Evolutionary conservation across 2,113 vertebrate genomes (phyloP).

Genomic region (Apaloderma vittatum): DNA sequence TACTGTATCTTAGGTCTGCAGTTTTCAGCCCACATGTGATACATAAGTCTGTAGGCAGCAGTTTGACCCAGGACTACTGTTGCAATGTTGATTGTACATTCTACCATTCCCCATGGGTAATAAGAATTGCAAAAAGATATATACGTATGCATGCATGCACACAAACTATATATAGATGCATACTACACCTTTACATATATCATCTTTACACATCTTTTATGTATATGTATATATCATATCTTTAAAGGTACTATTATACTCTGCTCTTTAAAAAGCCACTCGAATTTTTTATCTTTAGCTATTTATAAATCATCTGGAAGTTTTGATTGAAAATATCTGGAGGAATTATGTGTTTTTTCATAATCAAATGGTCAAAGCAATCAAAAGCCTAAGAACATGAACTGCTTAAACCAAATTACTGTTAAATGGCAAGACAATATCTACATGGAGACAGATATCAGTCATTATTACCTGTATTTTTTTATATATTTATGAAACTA

Average conservation of each 20-base stretch:
- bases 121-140: neutral
- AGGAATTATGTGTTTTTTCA: neutral
- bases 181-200: neutral
- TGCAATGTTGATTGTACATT: neutral
- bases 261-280: neutral
- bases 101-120: neutral
- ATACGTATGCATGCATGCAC: neutral
- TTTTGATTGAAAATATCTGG: neutral
- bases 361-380: neutral
- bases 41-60: neutral
- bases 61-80: neutral
- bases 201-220: neutral
- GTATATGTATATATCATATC: neutral
- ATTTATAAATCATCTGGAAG: neutral
- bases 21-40: neutral
- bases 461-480: neutral
- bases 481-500: neutral
- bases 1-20: neutral
- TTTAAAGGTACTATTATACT: neutral
- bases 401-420: neutral
- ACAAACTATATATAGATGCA: neutral
- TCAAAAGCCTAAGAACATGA: neutral
- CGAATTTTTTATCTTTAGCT: neutral
- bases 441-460: neutral
- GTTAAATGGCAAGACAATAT: neutral